Conservation (phyloP, 2,888 invertebrate species). For the Cataglyphis rosenhaueri region DNA sequence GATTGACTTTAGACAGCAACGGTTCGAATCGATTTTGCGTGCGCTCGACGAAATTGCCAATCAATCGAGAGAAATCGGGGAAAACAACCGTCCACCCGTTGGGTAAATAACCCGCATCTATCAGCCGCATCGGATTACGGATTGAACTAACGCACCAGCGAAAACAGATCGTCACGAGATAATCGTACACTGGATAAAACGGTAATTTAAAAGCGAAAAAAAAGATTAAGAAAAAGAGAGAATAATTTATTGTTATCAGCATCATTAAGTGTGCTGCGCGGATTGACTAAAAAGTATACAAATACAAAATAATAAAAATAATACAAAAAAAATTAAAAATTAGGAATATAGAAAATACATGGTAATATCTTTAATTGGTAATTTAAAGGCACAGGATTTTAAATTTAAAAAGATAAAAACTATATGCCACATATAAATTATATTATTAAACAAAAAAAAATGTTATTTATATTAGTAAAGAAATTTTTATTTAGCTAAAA, state of each 20-base stretch:
- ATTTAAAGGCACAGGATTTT: neutral
- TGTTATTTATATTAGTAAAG: neutral
- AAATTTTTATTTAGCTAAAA: neutral
- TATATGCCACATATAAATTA: neutral
- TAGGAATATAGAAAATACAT: neutral
- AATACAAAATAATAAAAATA: neutral
- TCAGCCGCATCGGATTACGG: conserved; percentile 40
- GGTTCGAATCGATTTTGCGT: conserved; percentile 59
- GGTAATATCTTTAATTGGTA: neutral
- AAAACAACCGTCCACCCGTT: conserved; percentile 49
- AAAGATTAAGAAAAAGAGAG: neutral
- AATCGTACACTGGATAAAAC: conserved; percentile 22
- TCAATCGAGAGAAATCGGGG: conserved; percentile 46
- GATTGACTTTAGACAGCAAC: conserved; percentile 49
- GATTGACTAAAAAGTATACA: neutral
- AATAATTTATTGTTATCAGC: neutral
- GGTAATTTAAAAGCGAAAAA: neutral
- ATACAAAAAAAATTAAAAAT: neutral
- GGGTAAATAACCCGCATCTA: conserved; percentile 40
- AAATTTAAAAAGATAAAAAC: neutral
- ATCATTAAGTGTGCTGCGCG: neutral
- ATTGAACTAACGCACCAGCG: conserved; percentile 40
- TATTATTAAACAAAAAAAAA: neutral
- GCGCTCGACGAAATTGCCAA: conserved; percentile 58
- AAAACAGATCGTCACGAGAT: conserved; percentile 34